These are phyloP conservation scores for Brachyalestes nurse DNA, from an alignment of 2,797 vertebrate species.

Conservation along the genomic window DNA sequence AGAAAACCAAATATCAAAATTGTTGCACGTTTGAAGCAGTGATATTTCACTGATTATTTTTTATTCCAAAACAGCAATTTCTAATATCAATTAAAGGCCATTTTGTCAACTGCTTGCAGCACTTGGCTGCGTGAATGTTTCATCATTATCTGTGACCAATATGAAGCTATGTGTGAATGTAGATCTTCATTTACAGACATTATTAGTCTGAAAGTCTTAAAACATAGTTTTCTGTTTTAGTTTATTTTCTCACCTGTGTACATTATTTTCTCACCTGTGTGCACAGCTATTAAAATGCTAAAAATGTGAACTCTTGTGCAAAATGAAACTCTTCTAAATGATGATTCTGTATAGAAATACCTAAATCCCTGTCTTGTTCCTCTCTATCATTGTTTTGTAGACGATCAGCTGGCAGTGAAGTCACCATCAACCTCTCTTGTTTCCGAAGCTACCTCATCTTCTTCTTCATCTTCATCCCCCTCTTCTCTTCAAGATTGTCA, in stretches of 20 bases:
- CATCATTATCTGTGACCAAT: background rate
- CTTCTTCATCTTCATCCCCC: constrained; percentile 80
- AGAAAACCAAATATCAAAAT: background rate
- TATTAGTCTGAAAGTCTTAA: background rate
- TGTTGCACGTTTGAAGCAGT: background rate
- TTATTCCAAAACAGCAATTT: background rate
- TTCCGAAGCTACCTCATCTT: constrained; percentile 81
- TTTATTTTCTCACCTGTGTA: no score
- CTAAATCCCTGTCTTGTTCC: constrained; percentile 12
- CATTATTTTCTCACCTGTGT: no score
- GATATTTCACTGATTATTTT: background rate
- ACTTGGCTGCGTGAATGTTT: background rate
- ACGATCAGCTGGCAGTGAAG: constrained; percentile 80
- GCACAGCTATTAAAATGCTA: background rate
- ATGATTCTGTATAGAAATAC: background rate
- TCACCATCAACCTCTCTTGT: constrained; percentile 80
- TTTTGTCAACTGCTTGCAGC: background rate
- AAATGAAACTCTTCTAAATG: background rate
- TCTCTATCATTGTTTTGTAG: constrained; percentile 63
- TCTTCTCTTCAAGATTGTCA: constrained; percentile 80
- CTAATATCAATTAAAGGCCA: background rate
- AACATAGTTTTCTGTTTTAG: no score
- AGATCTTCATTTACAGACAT: background rate
- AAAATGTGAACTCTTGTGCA: background rate
- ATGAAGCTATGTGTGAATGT: background rate